Evolutionary conservation across 2,797 vertebrate genomes (phyloP), one percentile per base, ranked within the genome.

Genomic region (Gallinago nigripennis): DNA sequence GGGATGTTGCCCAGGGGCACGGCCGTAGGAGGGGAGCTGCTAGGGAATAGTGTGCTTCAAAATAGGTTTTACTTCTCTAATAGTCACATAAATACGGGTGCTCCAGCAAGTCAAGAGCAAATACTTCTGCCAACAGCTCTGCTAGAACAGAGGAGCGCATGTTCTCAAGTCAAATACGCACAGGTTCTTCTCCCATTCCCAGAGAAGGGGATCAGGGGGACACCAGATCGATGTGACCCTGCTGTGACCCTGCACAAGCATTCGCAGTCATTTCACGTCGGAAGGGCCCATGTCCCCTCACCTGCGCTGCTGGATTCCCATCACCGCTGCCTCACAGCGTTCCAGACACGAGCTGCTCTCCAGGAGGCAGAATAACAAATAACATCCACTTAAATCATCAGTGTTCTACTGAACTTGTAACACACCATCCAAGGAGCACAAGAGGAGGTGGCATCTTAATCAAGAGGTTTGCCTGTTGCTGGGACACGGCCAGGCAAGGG

Each of bases 181-280:
- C 14, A 16, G 5, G 2, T 63, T 37, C 37, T 63, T 13, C 65
- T 57, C 27, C 28, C 51, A 7, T 39, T 73, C 27, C 45, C 5
- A 2, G 24, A 9, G 6, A 79, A 65, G 24, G 20, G 11, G 5
- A 11, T 11, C 4, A 4, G 9, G 8, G 11, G 5, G 18, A 33
- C 0, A 1, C 23, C 1, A 2, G 31, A 65, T 9, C 0, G 6
- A 13, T 6, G 51, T 37, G 37, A 37, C 37, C 37, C 64, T 25
- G 12, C 54, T 66, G 27, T 0, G 0, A 35, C 27, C 64, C 56
- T 43, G 18, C 2, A 2, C 14, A 17, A 46, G 12, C 0, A 0
- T 31, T 79, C 3, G 3, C 21, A 28, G 66, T 14, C 18, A 12
- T 51, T 73, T 87, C 82, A 46, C 30, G 41, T 30, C 4, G 2